phyloP scores from a whole-genome alignment of 2,797 vertebrate genomes.

The Hydrolagus colliei region DNA sequence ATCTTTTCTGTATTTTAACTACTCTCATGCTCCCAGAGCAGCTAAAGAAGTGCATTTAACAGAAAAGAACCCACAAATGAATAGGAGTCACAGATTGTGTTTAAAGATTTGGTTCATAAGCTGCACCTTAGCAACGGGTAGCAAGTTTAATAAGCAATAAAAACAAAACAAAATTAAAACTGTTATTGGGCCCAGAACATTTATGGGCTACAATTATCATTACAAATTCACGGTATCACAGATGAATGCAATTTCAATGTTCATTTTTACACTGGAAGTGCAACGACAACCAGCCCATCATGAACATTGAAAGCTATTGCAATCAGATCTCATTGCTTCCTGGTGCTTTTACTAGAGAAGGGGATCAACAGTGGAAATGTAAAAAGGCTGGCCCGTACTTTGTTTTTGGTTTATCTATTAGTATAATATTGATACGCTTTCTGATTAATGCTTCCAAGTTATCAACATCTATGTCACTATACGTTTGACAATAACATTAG shows the following conservation, averaged over 20 bases:
- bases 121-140: conserved; percentile 27
- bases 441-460: neutral
- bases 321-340: neutral
- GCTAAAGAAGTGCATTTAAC: neutral
- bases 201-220: conserved; percentile 26
- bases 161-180: conserved; percentile 30
- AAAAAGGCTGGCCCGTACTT: neutral
- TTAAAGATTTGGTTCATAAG: conserved; percentile 21
- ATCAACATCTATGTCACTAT: no score
- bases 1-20: conserved; percentile 5
- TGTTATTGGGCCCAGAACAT: conserved; percentile 6
- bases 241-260: conserved; percentile 12
- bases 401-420: neutral
- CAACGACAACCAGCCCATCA: neutral
- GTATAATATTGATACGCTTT: conserved; percentile 15
- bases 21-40: neutral
- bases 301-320: neutral
- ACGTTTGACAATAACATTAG: no score
- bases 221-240: conserved; percentile 2
- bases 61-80: conserved; percentile 17
- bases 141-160: conserved; percentile 30
- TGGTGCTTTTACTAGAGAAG: neutral
- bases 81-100: conserved; percentile 30
- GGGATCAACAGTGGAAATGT: neutral
- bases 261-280: conserved; percentile 17